A percentile compares a stretch with the other conserved stretches of the same genome.
These are phyloP conservation scores for Puma concolor DNA, from an alignment of 2,113 vertebrate genomes.

Conservation along the genomic window DNA sequence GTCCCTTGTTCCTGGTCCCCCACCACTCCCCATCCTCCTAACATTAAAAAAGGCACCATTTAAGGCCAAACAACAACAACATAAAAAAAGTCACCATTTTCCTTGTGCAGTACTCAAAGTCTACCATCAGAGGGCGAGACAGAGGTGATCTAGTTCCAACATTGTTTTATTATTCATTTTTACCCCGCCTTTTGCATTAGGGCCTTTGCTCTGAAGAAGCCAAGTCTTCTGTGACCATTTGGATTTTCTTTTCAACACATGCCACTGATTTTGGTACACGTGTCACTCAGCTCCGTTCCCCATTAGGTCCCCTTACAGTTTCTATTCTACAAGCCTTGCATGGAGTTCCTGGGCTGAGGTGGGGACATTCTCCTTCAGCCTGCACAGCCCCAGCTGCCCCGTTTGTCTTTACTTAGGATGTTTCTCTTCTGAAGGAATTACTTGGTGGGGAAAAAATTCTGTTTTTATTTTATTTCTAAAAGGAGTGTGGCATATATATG, in stretches of 20 bases:
- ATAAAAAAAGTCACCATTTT: neutral
- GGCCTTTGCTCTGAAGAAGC: neutral
- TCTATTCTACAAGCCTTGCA: neutral
- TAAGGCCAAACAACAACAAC: neutral
- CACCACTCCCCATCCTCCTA: neutral
- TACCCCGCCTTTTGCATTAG: neutral
- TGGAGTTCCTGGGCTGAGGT: neutral
- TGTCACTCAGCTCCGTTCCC: neutral
- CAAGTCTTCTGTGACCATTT: neutral
- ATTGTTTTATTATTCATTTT: neutral
- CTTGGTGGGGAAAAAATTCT: neutral
- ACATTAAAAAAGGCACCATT: neutral
- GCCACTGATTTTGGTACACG: neutral
- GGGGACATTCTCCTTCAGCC: neutral
- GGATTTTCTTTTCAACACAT: neutral
- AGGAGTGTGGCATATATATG: neutral
- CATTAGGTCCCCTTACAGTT: accelerated
- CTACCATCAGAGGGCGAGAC: slow-evolving; percentile 50
- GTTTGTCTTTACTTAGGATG: neutral
- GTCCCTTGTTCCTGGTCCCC: neutral
- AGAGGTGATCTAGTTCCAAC: accelerated
- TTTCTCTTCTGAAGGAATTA: neutral
- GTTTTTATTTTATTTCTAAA: neutral
- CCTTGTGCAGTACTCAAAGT: neutral
- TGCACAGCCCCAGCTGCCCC: accelerated